Evolutionary conservation across 2,888 invertebrate species (phyloP), one percentile per base, ranked within the genome.

Genomic region (Tryphoninae sp.): DNA sequence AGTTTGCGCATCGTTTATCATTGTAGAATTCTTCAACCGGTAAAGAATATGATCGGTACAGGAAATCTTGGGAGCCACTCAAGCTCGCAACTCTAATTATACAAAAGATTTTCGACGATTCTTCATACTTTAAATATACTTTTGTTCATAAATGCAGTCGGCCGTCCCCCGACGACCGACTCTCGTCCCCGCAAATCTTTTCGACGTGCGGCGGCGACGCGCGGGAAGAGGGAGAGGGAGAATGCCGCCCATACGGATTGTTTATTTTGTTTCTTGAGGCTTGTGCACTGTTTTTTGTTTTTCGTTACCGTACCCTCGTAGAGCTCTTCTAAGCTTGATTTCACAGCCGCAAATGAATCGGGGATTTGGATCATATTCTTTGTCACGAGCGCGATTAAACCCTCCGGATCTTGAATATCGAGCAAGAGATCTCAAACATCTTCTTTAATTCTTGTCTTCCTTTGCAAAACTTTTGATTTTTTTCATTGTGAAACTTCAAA

Each of bases 331-430:
- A 87, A 87, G 87, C 87, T 87, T 87, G 86, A 88, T 86, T 88
- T 87, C 90, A 90, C 88, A 90, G 89, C 91, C 88, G 89, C 89
- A 86, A 89, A 89, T 88, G 88, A 90, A 90, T 87, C 33, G 75
- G 88, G 86, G 88, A 89, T 90, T 91, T 88, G 89, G 91, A 92
- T 92, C 92, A 92, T 92, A 91, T 92, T 91, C 92, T 91, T 92
- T 92, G 89, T 92, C 91, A 91, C 91, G 89, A 89, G 91, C 91
- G 91, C 90, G 90, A 81, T 86, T 84, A 89, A 90, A 91, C 89
- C 89, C 90, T 88, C 81, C 78, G 82, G 83, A 83, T 88, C 90
- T 90, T 90, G 87, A 90, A 88, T 89, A 90, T 90, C 89, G 89
- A 90, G 89, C 88, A 89, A 90, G 88, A 90, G 87, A 84, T 77